Percentiles rank a stretch among this genome's conserved stretches.
These are phyloP conservation scores for Heteractis magnifica DNA, from an alignment of 92 coral and sea anemone genomes.

Conservation along the genomic window DNA sequence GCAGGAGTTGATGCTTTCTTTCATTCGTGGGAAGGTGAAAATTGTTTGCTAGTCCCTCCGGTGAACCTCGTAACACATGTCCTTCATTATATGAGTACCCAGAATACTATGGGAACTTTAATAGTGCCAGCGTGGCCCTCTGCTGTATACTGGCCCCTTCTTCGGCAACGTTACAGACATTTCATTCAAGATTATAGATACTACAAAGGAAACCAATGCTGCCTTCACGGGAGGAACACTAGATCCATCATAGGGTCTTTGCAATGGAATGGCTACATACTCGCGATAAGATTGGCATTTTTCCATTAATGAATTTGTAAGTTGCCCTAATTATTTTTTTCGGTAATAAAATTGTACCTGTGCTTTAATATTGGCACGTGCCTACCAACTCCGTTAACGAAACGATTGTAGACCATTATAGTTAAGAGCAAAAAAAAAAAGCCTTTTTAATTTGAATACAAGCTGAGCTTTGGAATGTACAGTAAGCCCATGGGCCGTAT, in stretches of 20 bases:
- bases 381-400: too few species aligned
- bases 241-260: background rate
- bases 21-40: conserved; percentile 22
- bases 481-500: too few species aligned
- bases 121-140: conserved; percentile 34
- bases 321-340: too few species aligned
- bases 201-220: background rate
- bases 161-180: conserved; percentile 3
- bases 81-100: background rate
- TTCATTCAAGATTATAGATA: background rate
- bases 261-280: background rate
- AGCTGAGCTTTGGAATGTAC: too few species aligned
- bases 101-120: conserved; percentile 9
- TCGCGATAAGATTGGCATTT: background rate
- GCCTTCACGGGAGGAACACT: conserved; percentile 8
- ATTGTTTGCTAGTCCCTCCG: too few species aligned
- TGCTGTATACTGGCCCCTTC: conserved; percentile 29
- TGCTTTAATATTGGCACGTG: too few species aligned
- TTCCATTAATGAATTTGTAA: too few species aligned
- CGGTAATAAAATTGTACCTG: too few species aligned
- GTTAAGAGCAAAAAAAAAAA: too few species aligned
- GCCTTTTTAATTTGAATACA: too few species aligned
- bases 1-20: background rate
- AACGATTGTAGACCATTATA: too few species aligned
- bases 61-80: conserved; percentile 1